A percentile compares a stretch with the other conserved stretches of the same genome.
These are phyloP conservation scores for Drosophila lacteicornis DNA, from an alignment of 1,140 invertebrate genomes.

Conservation along the genomic window DNA sequence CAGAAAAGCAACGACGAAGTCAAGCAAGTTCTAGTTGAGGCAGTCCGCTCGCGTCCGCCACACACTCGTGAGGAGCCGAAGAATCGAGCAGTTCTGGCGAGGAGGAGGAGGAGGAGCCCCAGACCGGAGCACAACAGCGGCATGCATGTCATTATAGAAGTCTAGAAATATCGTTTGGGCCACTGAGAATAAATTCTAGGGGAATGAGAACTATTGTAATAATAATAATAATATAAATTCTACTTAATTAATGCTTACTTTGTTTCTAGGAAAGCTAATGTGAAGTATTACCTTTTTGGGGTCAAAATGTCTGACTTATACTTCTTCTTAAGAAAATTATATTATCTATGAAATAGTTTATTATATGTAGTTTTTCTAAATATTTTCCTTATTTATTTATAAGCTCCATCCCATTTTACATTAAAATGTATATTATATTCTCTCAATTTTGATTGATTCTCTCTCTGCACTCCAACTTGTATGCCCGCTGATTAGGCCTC, in stretches of 20 bases:
- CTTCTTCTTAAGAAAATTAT: too few relatives aligned
- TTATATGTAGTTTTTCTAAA: too few relatives aligned
- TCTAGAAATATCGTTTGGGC: slow-evolving; percentile 47
- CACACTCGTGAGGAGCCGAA: slow-evolving; percentile 11
- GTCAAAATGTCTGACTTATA: too few relatives aligned
- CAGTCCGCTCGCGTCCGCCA: slow-evolving; percentile 43
- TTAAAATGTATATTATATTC: too few relatives aligned
- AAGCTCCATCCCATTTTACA: too few relatives aligned
- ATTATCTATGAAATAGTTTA: too few relatives aligned
- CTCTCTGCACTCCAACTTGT: slow-evolving; percentile 6
- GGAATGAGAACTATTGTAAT: not conserved
- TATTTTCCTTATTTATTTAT: not conserved
- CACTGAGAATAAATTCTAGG: slow-evolving; percentile 5
- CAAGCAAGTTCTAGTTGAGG: slow-evolving; percentile 83
- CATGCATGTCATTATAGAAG: slow-evolving; percentile 52
- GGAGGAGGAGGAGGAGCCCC: slow-evolving; percentile 15
- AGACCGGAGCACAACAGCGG: slow-evolving; percentile 17
- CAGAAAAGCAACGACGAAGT: slow-evolving; percentile 55
- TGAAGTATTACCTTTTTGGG: too few relatives aligned
- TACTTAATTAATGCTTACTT: not conserved
- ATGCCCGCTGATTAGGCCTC: slow-evolving; percentile 60
- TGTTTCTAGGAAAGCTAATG: not conserved
- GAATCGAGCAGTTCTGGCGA: slow-evolving; percentile 15
- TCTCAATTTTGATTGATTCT: not conserved
- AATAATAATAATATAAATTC: not conserved